A percentile compares a stretch with the other conserved stretches of the same genome.
Conservation (phyloP, 2,888 invertebrate species). For the Dasysyrphus albostriatus region DNA sequence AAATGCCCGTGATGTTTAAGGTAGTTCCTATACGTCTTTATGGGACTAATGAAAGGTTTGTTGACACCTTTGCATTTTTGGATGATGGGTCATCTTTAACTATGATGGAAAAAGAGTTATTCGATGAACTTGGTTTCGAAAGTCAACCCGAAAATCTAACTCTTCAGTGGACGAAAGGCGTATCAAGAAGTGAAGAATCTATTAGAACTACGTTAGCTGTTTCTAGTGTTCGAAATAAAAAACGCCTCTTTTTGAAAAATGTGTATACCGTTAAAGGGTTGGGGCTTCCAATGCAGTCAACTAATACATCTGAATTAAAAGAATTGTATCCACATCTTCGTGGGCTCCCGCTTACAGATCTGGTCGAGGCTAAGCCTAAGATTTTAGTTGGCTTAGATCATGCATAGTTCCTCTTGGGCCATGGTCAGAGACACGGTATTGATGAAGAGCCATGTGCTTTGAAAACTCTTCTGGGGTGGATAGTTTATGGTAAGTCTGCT, state of each 20-base stretch:
- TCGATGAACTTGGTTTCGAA: slow-evolving; percentile 24
- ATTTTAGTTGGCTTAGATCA: not conserved
- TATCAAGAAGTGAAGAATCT: not conserved
- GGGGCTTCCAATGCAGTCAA: slow-evolving; percentile 10
- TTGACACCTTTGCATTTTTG: slow-evolving; percentile 29
- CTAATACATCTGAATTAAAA: not conserved
- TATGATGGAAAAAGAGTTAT: slow-evolving; percentile 34
- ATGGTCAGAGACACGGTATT: not conserved
- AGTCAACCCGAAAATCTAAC: slow-evolving; percentile 20
- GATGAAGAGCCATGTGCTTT: too few relatives aligned
- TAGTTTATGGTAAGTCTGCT: too few relatives aligned
- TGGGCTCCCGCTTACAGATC: not conserved
- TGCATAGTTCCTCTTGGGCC: not conserved
- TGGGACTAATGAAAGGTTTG: not conserved
- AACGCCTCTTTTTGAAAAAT: slow-evolving; percentile 6
- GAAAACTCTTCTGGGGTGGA: too few relatives aligned
- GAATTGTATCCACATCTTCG: not conserved
- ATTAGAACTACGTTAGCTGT: slow-evolving; percentile 4
- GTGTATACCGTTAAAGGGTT: not conserved
- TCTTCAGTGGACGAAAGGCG: slow-evolving; percentile 42
- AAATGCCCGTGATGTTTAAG: slow-evolving; percentile 21
- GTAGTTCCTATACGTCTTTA: slow-evolving; percentile 14
- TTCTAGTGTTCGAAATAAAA: not conserved
- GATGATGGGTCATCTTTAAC: not conserved
- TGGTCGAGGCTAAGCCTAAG: slow-evolving; percentile 1